These are phyloP conservation scores for Ptilorrhoa leucosticta DNA, from an alignment of 2,113 vertebrate species.

Conservation along the genomic window DNA sequence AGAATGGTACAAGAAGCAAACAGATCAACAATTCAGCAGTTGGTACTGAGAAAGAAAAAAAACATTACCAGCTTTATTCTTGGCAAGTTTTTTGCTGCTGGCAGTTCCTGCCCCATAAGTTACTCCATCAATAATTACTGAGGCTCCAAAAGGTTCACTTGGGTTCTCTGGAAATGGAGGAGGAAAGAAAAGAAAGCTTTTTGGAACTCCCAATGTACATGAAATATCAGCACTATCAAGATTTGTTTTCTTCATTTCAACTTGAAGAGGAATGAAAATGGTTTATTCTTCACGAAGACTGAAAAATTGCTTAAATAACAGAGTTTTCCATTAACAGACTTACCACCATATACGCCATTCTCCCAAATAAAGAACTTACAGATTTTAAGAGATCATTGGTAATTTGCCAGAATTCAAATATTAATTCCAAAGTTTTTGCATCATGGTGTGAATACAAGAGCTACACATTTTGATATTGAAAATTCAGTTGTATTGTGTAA, in stretches of 20 bases:
- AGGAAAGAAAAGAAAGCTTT: neutral
- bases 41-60: neutral
- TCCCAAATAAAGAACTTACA: neutral
- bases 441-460: neutral
- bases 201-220: neutral
- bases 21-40: neutral
- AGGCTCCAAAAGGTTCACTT: slow-evolving; percentile 99
- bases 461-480: neutral
- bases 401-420: neutral
- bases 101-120: slow-evolving; percentile 98
- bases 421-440: neutral
- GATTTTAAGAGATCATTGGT: neutral
- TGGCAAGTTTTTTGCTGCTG: slow-evolving; percentile 99
- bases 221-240: neutral
- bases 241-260: neutral
- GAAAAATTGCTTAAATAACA: neutral
- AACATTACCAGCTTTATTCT: slow-evolving; percentile 98
- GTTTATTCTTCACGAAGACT: neutral
- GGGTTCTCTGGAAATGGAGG: slow-evolving; percentile 87
- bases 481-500: neutral
- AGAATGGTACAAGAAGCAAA: neutral
- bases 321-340: neutral
- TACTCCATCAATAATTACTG: slow-evolving; percentile 97
- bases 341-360: neutral
- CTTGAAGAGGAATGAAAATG: neutral